Percentiles rank a stretch among this genome's conserved stretches.
phyloP scores from a whole-genome alignment of 1,140 invertebrate species.

The Drosophila simulans region DNA sequence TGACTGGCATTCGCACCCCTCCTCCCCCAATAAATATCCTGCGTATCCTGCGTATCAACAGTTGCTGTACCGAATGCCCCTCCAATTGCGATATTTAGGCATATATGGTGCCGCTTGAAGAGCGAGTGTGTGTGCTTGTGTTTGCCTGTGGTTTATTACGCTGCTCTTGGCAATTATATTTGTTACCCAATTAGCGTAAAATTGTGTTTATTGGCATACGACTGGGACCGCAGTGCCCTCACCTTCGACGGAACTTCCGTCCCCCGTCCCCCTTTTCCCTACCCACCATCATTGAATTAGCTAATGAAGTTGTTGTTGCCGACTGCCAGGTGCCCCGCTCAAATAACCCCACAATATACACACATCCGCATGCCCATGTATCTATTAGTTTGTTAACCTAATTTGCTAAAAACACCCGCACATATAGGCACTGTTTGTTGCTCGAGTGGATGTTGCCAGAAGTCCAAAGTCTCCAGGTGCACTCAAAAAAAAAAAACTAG shows the following conservation, averaged over 20 bases:
- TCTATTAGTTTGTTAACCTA: conserved; percentile 78
- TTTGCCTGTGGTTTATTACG: conserved; percentile 80
- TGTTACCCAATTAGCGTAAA: conserved; percentile 83
- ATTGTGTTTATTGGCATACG: conserved; percentile 80
- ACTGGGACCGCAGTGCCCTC: conserved; percentile 34
- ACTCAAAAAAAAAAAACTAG: conserved; percentile 7
- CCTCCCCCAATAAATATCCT: neutral
- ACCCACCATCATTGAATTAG: conserved; percentile 65
- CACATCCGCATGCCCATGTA: conserved; percentile 33
- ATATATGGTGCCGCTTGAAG: conserved; percentile 11
- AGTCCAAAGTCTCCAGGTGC: neutral
- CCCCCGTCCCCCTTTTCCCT: neutral
- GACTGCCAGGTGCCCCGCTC: conserved; percentile 16
- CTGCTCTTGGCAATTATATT: conserved; percentile 83
- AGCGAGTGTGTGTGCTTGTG: conserved; percentile 45
- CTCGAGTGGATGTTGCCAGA: conserved; percentile 23
- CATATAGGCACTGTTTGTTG: conserved; percentile 25
- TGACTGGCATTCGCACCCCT: conserved; percentile 22
- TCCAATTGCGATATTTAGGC: conserved; percentile 59
- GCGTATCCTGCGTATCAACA: conserved; percentile 24
- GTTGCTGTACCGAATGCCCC: conserved; percentile 43
- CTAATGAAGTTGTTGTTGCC: conserved; percentile 78
- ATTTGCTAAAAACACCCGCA: conserved; percentile 70
- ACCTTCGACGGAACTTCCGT: conserved; percentile 25
- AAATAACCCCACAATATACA: conserved; percentile 5